Evolutionary conservation across 2,113 vertebrate genomes (phyloP).

Genomic region (Alaudala cheleensis): DNA sequence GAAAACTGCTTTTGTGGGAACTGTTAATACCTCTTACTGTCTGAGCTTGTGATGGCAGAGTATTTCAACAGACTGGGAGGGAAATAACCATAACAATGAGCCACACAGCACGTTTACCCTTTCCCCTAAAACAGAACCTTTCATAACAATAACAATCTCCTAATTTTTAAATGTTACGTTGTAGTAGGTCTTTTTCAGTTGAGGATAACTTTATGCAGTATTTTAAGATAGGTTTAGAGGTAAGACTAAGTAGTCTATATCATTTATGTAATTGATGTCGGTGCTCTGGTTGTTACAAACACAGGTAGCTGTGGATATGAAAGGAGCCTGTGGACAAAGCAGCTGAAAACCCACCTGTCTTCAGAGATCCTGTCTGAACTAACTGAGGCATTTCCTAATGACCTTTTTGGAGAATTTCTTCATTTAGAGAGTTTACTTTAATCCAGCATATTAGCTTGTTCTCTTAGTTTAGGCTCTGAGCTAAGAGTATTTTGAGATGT

Average conservation of each 20-base stretch:
- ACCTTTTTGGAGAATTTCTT: background rate
- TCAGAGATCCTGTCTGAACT: background rate
- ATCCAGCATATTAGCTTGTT: background rate
- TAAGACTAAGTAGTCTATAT: background rate
- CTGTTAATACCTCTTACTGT: background rate
- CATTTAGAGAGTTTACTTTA: background rate
- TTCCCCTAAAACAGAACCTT: background rate
- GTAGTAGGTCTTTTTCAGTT: background rate
- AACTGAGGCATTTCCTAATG: background rate
- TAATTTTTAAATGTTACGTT: background rate
- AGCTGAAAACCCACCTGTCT: background rate
- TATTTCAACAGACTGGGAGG: background rate
- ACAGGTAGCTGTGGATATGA: background rate
- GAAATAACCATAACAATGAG: background rate
- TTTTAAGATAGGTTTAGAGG: background rate
- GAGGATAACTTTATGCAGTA: background rate
- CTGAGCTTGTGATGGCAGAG: background rate
- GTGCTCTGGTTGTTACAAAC: background rate
- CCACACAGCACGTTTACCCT: background rate
- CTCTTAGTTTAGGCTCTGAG: background rate
- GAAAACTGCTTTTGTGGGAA: background rate
- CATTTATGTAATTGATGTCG: fast-evolving
- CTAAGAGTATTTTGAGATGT: background rate
- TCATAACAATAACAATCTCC: background rate
- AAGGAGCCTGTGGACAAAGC: fast-evolving